Base-by-base conservation (phyloP, 2,888 invertebrate genomes). In the Zaprionus obscuricornis region DNA sequence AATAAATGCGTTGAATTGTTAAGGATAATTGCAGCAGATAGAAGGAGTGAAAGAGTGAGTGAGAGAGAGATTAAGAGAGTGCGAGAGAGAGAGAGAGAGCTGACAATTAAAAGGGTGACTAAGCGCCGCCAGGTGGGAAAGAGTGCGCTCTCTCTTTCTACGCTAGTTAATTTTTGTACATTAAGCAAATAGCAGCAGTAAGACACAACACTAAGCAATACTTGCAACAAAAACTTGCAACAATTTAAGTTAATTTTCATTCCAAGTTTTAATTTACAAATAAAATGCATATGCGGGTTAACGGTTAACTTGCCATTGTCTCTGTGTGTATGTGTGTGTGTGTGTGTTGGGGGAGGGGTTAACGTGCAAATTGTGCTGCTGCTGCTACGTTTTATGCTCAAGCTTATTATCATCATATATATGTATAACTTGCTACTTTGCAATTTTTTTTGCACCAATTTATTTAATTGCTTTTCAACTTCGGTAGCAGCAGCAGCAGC, bases 391-490 rank as follows among this genome's bases (percentile, higher is more conserved):
- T 42, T 14, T 51, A 54, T 45, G 63, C 63, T 40, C 69, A 54
- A 49, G 63, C 63, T 40, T 72, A 81, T 72, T 69, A 69, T 51
- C 67, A 66, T 69, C n/a, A n/a, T n/a, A n/a, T n/a, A n/a, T n/a
- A n/a, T n/a, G n/a, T n/a, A n/a, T n/a, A n/a, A n/a, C n/a, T n/a
- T n/a, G n/a, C n/a, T n/a, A 65, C 62, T 67, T 76, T 66, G 43
- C 60, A 66, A 67, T 60, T 58, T 62, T 68, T 65, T 65, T 64
- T 54, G 71, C 64, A 55, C 51, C 64, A 71, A 69, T 81, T 84
- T 66, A 78, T 64, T 75, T 82, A 84, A 82, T 82, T 75, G 60
- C 26, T 62, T 60, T 45, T 14, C 37, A 70, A 42, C 70, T 66
- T 66, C 70, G 60, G 42, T 60, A 52, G 10, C 10, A n/a, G n/a